phyloP scores from a whole-genome alignment of 2,797 vertebrate genomes.

The Oreochromis mossambicus region DNA sequence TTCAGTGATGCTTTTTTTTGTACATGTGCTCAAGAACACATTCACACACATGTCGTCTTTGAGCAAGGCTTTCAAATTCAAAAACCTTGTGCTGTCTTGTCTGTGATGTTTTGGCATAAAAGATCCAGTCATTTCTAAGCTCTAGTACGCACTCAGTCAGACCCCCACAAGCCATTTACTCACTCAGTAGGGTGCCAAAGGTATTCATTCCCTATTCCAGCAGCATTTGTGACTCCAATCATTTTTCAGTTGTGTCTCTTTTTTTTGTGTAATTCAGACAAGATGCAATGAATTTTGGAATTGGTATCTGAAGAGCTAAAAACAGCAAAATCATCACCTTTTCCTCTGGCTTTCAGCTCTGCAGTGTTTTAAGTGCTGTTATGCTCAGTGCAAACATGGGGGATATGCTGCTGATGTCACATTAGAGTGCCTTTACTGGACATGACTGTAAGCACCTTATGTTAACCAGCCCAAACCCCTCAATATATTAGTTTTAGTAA shows the following conservation, averaged over 20 bases:
- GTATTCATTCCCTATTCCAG: constrained; percentile 27
- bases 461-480: background rate
- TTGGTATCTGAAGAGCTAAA: background rate
- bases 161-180: constrained; percentile 36
- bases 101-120: constrained; percentile 33
- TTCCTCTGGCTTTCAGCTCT: background rate
- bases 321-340: background rate
- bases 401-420: background rate
- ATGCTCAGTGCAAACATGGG: background rate
- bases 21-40: background rate
- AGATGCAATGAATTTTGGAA: constrained; percentile 6
- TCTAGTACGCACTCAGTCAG: background rate
- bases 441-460: background rate
- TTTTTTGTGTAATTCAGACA: constrained; percentile 12
- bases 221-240: constrained; percentile 35
- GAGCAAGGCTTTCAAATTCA: constrained; percentile 26
- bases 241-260: constrained; percentile 4
- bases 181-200: constrained; percentile 23
- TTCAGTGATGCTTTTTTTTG: background rate
- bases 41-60: background rate
- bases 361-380: background rate
- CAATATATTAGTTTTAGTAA: constrained; percentile 6
- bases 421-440: background rate
- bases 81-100: constrained; percentile 14
- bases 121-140: constrained; percentile 21